Evolutionary conservation across 2,888 invertebrate species (phyloP).

Genomic region (Saturnia japonica): DNA sequence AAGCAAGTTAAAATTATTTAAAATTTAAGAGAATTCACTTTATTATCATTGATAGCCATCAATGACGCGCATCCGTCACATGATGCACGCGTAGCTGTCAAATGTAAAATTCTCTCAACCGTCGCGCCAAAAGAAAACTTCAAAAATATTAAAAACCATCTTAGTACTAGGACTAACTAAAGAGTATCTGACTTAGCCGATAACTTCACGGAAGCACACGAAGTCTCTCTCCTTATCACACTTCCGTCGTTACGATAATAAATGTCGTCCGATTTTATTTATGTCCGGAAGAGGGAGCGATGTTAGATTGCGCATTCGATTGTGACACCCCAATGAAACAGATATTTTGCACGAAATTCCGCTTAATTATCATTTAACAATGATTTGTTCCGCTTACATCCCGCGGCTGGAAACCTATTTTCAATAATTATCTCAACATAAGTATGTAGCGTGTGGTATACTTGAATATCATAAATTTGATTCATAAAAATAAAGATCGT

Average conservation of each 20-base stretch:
- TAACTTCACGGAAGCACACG: constrained; percentile 48
- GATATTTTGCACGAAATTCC: constrained; percentile 65
- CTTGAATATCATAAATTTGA: too few species aligned
- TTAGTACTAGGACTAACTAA: constrained; percentile 13
- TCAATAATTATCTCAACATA: too few species aligned
- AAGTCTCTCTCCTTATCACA: constrained; percentile 61
- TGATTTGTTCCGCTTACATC: constrained; percentile 64
- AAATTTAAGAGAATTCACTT: too few species aligned
- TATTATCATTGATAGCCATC: too few species aligned
- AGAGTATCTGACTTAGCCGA: constrained; percentile 26
- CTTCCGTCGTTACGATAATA: constrained; percentile 73
- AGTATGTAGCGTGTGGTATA: too few species aligned
- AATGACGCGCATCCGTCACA: too few species aligned
- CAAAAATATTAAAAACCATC: not conserved
- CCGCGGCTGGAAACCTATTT: constrained; percentile 33
- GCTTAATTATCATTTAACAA: constrained; percentile 65
- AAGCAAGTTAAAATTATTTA: too few species aligned
- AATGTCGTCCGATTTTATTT: constrained; percentile 72
- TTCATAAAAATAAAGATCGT: too few species aligned
- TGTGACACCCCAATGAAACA: constrained; percentile 65
- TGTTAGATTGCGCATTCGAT: constrained; percentile 65
- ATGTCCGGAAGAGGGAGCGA: constrained; percentile 69
- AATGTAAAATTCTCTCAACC: too few species aligned
- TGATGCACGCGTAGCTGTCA: too few species aligned
- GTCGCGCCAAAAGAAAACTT: too few species aligned